Base-by-base conservation (phyloP, 2,797 vertebrate genomes). In the Micrastur ruficollis region DNA sequence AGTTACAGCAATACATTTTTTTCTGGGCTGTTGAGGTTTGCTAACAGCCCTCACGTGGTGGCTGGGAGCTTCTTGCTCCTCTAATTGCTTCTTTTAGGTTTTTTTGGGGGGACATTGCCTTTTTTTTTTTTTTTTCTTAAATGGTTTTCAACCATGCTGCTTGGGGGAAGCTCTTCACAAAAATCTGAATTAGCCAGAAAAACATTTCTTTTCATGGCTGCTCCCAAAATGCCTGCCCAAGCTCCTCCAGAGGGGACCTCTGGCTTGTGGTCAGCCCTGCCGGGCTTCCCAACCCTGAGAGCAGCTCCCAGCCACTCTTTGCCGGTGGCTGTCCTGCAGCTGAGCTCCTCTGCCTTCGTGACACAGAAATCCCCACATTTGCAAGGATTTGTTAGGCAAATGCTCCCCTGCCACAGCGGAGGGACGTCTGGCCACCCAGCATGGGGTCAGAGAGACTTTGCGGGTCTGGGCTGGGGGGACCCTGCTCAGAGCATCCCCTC, bases 371-470 rank as follows among this genome's bases (percentile, higher is more conserved):
- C 42, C 70, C 21, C 49, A 46, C 14, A 56, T 85, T 90, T 85
- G 84, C 92, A 92, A 79, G 50, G 72, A 93, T 95, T 96, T 95
- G 96, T 58, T 90, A 94, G 72, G 93, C 94, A 94, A 96, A 97
- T 95, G 46, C 63, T 1, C 1, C 12, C 52, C 12, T 12, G 42
- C 36, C 6, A 1, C 47, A 46, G 78, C 4, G 2, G 22, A 52
- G 72, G 63, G 27, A 46, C 9, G 1, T 55, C 32, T 5, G 3
- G 61, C 76, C 8, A 5, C 67, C 59, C 6, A 3, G 53, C 67
- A 19, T 1, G 0, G 49, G 19, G 23, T 14, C 15, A 6, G 22
- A 20, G 42, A 59, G 52, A 8, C 11, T 61, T 29, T 31, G 46
- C 1, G 8, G 23, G 53, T 19, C 58, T 3, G 3, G 58, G 29